phyloP scores from a whole-genome alignment of 2,797 vertebrate species.

The Propithecus perrieri region DNA sequence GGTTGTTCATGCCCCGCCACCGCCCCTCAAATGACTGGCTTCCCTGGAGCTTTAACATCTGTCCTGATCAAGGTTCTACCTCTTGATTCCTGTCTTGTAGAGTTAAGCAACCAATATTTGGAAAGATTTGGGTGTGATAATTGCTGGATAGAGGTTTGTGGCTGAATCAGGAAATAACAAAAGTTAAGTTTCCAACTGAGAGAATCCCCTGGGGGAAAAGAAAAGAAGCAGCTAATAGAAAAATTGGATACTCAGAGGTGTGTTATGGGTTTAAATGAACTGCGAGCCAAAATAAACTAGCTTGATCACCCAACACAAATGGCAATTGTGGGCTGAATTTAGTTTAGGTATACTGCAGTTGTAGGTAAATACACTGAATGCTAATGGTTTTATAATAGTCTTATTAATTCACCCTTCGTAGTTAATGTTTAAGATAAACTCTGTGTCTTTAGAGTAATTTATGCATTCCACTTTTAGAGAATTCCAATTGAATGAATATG shows the following conservation, averaged over 20 bases:
- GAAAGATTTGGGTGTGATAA: neutral
- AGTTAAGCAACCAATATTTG: neutral
- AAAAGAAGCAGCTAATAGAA: neutral
- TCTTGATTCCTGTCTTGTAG: neutral
- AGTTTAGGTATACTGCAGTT: slow-evolving; percentile 84
- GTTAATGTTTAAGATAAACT: slow-evolving; percentile 93
- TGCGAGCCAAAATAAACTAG: slow-evolving; percentile 82
- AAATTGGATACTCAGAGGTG: slow-evolving; percentile 27
- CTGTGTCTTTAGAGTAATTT: slow-evolving; percentile 90
- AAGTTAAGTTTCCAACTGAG: slow-evolving; percentile 35
- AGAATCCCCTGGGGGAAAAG: neutral
- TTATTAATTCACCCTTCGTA: slow-evolving; percentile 95
- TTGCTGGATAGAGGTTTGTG: neutral
- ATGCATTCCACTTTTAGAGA: slow-evolving; percentile 89
- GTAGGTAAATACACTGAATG: slow-evolving; percentile 90
- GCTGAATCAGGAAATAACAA: neutral
- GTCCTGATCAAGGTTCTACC: neutral
- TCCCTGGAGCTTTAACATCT: neutral
- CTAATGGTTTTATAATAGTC: slow-evolving; percentile 97
- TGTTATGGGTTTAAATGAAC: slow-evolving; percentile 64
- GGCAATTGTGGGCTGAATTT: slow-evolving; percentile 86
- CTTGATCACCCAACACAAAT: slow-evolving; percentile 82
- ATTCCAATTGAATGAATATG: slow-evolving; percentile 92
- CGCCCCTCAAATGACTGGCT: neutral
- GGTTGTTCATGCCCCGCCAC: too few species aligned